A percentile compares a stretch with the other conserved stretches of the same genome.
Evolutionary conservation across 2,113 vertebrate species (phyloP).

Genomic region (Ochotona curzoniae): DNA sequence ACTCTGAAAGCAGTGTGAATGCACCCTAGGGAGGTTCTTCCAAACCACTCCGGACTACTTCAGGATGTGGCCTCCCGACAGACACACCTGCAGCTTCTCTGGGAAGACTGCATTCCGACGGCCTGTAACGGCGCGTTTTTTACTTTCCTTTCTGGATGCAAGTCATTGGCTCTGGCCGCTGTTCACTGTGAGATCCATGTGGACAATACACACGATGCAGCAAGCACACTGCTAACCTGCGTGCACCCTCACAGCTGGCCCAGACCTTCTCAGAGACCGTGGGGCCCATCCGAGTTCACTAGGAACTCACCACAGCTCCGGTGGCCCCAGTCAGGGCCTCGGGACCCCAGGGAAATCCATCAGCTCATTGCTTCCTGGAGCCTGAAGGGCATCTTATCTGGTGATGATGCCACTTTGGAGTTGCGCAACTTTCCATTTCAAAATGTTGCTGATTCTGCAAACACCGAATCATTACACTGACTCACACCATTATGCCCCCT

Average conservation of each 20-base stretch:
- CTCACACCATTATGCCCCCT: slow-evolving; percentile 66
- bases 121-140: neutral
- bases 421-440: slow-evolving; percentile 65
- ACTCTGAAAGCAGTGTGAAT: neutral
- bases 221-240: slow-evolving; percentile 69
- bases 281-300: slow-evolving; percentile 67
- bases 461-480: slow-evolving; percentile 77
- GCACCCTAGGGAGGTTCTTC: neutral
- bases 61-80: neutral
- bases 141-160: neutral
- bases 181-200: slow-evolving; percentile 53
- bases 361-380: slow-evolving; percentile 52
- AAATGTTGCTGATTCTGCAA: slow-evolving; percentile 77
- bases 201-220: slow-evolving; percentile 63
- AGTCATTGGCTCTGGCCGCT: slow-evolving; percentile 55
- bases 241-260: slow-evolving; percentile 47
- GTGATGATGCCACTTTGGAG: slow-evolving; percentile 75
- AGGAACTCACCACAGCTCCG: slow-evolving; percentile 55
- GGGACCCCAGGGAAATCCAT: slow-evolving; percentile 37
- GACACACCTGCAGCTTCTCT: neutral
- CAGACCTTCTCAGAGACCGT: slow-evolving; percentile 23
- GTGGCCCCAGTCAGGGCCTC: slow-evolving; percentile 54
- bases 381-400: slow-evolving; percentile 66
- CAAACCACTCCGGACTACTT: neutral
- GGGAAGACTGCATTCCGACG: neutral